phyloP scores from a whole-genome alignment of 2,888 invertebrate genomes.

The Tyria jacobaeae region DNA sequence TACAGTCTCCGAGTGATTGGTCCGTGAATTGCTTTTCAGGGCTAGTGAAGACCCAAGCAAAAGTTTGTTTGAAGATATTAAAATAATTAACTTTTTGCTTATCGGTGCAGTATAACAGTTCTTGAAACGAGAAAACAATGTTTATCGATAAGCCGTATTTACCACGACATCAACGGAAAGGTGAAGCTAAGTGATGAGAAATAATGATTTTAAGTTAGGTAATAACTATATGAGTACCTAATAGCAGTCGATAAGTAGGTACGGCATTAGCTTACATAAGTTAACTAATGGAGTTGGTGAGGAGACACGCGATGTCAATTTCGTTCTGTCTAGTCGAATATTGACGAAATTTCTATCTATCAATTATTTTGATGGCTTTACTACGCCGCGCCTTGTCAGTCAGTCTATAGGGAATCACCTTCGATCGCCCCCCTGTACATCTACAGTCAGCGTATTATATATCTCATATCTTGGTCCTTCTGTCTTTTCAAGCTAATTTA shows the following conservation, averaged over 20 bases:
- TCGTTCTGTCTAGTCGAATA: neutral
- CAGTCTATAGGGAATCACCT: neutral
- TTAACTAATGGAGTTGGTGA: constrained; percentile 22
- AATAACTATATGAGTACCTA: neutral
- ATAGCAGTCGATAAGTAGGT: neutral
- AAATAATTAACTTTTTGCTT: too few relatives aligned
- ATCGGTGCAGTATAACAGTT: neutral
- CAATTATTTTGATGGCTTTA: constrained; percentile 1
- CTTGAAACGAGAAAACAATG: neutral
- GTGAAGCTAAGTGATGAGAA: neutral
- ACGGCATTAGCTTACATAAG: constrained; percentile 26
- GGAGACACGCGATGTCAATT: constrained; percentile 8
- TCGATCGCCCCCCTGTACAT: neutral
- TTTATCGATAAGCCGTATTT: neutral
- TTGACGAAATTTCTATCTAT: constrained; percentile 7
- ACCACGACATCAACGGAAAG: neutral
- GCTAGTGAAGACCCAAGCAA: too few relatives aligned
- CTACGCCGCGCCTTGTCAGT: too few relatives aligned
- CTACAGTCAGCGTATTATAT: neutral
- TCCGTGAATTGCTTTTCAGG: too few relatives aligned
- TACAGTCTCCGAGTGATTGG: too few relatives aligned
- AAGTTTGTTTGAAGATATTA: too few relatives aligned
- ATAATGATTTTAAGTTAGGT: neutral
- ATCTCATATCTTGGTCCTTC: too few relatives aligned
- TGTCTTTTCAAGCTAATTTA: too few relatives aligned